Evolutionary conservation across 2,888 invertebrate genomes (phyloP), one percentile per base, ranked within the genome.

Genomic region (Serrognathus titanus): DNA sequence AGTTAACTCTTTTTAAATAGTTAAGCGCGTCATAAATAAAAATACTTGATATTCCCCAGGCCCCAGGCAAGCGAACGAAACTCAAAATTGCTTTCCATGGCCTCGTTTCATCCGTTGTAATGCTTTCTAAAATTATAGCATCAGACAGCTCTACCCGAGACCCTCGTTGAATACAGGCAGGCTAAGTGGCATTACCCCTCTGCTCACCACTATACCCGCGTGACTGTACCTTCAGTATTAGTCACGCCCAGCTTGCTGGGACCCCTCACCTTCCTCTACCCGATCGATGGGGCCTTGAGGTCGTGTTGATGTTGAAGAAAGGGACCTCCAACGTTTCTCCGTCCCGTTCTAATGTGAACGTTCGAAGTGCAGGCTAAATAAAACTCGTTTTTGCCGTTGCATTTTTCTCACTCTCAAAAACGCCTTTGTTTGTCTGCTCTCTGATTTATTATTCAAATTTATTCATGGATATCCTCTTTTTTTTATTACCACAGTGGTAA

Each of bases 41-140:
- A 55, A 55, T 55, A 55, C 41, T 45, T 55, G 43, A 55, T 50
- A 20, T 43, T 11, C 12, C 13, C 24, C 24, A 31, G 24, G 24
- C 24, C 43, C 43, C 43, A 43, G 43, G 16, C 39, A 39, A 11
- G 43, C 9, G 49, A 49, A n/a, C 12, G 45, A 24, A 16, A 49
- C 36, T 43, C 55, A 46, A 55, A 55, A 55, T 49, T 50, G 37
- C 36, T 36, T 55, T 55, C 55, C 49, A 45, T 55, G 55, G 46
- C 55, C 55, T 55, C 55, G 45, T 50, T 54, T 35, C 52, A 46
- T 45, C 52, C 50, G 55, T 50, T 48, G 50, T 48, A 24, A 40
- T 39, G 53, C 55, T 55, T 55, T 55, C 55, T 55, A 55, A 55
- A 50, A 55, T 55, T 55, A 55, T 55, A 55, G 55, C 55, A 55